These are phyloP conservation scores for Triplophysa bombifrons DNA, from an alignment of 2,797 vertebrate genomes.

Conservation along the genomic window DNA sequence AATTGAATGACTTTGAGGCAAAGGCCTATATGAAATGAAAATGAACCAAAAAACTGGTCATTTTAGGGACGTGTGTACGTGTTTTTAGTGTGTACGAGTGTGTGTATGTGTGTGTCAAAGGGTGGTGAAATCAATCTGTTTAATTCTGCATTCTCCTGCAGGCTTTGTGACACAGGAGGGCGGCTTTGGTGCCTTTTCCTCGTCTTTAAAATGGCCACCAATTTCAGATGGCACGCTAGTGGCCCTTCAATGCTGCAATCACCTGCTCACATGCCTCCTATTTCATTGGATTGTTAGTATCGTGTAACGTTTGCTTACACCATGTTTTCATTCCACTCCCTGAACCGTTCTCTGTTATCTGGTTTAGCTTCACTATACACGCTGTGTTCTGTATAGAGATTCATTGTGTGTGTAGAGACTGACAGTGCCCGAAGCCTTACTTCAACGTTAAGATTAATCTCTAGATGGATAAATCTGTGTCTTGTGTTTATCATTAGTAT, in stretches of 20 bases:
- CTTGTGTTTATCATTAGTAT: constrained; percentile 75
- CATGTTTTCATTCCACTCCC: constrained; percentile 57
- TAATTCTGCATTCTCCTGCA: constrained; percentile 89
- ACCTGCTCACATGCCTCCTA: constrained; percentile 90
- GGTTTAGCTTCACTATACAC: constrained; percentile 77
- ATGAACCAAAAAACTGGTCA: background rate
- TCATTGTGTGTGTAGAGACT: constrained; percentile 79
- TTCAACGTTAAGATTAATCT: constrained; percentile 60
- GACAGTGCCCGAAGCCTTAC: constrained; percentile 96
- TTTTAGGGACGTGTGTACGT: constrained; percentile 26
- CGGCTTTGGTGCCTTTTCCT: constrained; percentile 96
- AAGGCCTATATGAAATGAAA: background rate
- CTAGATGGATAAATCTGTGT: constrained; percentile 69
- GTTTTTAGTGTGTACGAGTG: constrained; percentile 60
- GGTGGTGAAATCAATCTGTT: constrained; percentile 81
- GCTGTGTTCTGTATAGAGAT: constrained; percentile 77
- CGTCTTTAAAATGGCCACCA: constrained; percentile 96
- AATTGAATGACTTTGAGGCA: background rate
- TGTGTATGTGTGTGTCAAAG: constrained; percentile 58
- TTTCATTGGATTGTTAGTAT: constrained; percentile 73
- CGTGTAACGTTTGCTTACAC: constrained; percentile 71
- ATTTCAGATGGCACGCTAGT: constrained; percentile 97
- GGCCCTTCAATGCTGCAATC: constrained; percentile 99
- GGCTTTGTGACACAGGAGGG: constrained; percentile 85
- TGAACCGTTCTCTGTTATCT: constrained; percentile 77